phyloP scores from a whole-genome alignment of 2,888 invertebrate species.

The Lithodes maja region DNA sequence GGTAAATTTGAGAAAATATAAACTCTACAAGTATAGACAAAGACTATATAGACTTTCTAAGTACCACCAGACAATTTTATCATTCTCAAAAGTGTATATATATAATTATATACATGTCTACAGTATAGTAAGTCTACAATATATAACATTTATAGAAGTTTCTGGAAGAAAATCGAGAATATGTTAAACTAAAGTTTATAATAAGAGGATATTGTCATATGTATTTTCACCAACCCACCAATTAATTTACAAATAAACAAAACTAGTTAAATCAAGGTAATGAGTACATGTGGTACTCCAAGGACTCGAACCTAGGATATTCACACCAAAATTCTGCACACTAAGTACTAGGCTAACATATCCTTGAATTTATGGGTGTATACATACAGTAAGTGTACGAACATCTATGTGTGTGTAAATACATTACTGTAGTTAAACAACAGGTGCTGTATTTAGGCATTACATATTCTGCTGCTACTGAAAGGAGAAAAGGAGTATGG shows the following conservation, averaged over 20 bases:
- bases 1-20: not conserved
- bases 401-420: no score
- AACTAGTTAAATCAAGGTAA: no score
- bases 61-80: no score
- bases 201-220: not conserved
- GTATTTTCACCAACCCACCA: not conserved
- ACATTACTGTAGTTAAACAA: no score
- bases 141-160: not conserved
- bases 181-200: not conserved
- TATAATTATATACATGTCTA: not conserved
- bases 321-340: not conserved
- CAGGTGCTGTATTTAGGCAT: no score
- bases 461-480: no score
- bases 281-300: no score
- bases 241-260: no score
- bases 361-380: no score
- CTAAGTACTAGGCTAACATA: not conserved
- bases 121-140: not conserved
- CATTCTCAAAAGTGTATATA: no score
- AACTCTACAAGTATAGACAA: not conserved
- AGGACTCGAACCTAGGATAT: no score
- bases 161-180: not conserved
- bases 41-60: not conserved
- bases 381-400: not conserved
- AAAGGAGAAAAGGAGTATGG: no score